Conservation (phyloP, 1,140 invertebrate species). For the Tetranychus urticae region DNA sequence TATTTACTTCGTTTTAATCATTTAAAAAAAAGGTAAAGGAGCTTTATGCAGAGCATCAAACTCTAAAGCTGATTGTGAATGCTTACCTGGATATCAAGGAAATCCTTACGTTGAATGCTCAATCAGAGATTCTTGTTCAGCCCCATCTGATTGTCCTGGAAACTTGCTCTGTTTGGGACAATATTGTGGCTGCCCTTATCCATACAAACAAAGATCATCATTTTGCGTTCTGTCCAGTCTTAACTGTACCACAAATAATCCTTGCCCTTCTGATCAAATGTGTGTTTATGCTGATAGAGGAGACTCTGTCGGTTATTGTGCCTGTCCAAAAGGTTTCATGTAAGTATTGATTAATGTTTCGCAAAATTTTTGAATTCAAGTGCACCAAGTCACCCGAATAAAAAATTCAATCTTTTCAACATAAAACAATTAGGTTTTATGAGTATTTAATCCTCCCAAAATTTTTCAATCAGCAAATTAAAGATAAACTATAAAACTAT, state of each 20-base stretch:
- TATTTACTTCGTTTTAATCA: no score
- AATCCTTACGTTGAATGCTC: constrained; percentile 55
- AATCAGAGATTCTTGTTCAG: constrained; percentile 31
- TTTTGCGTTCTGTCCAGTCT: constrained; percentile 14
- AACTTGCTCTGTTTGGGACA: constrained; percentile 17
- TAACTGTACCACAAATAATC: constrained; percentile 15
- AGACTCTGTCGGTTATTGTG: constrained; percentile 38
- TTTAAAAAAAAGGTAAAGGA: constrained; percentile 28
- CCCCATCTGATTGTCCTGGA: constrained; percentile 16
- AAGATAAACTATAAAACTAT: no score
- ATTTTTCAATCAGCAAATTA: no score
- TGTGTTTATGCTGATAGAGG: constrained; percentile 26
- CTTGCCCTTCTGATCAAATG: constrained; percentile 53
- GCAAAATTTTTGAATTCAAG: no score
- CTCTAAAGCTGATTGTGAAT: constrained; percentile 49
- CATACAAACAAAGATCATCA: constrained; percentile 13
- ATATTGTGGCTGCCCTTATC: constrained; percentile 14
- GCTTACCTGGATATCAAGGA: constrained; percentile 46
- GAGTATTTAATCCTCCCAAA: no score
- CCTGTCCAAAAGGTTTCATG: constrained; percentile 53
- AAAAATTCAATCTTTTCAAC: no score
- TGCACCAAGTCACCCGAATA: no score
- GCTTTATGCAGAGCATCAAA: constrained; percentile 38
- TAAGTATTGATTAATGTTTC: no score
- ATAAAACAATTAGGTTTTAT: no score